Conservation (phyloP, 1,140 invertebrate genomes). For the Triops longicaudatus region DNA sequence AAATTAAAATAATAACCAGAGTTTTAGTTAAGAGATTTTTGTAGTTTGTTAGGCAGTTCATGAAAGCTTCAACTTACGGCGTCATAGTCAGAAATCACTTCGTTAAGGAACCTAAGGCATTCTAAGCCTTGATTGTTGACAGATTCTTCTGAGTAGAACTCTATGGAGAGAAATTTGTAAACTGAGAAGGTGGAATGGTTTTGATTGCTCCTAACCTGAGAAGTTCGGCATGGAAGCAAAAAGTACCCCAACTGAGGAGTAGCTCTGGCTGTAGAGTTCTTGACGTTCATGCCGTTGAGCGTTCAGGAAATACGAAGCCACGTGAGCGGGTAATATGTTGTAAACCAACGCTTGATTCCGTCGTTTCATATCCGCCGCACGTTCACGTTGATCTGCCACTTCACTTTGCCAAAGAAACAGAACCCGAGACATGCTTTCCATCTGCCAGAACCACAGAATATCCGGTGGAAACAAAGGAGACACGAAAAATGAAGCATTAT, state of each 20-base stretch:
- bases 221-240: constrained; percentile 95
- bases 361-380: constrained; percentile 71
- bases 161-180: constrained; percentile 43
- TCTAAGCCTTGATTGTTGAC: constrained; percentile 94
- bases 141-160: constrained; percentile 90
- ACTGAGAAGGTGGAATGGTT: neutral
- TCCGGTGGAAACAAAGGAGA: neutral
- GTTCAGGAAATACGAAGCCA: constrained; percentile 75
- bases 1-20: constrained; percentile 35
- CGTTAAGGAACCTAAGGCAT: constrained; percentile 90
- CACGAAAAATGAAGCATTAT: neutral
- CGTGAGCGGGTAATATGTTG: constrained; percentile 65
- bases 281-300: constrained; percentile 38
- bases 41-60: neutral
- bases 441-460: constrained; percentile 41
- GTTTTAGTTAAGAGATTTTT: neutral
- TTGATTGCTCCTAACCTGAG: constrained; percentile 48
- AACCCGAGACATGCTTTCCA: constrained; percentile 65
- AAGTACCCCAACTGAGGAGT: constrained; percentile 80
- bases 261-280: constrained; percentile 88
- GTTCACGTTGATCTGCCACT: constrained; percentile 69
- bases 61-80: constrained; percentile 53
- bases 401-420: constrained; percentile 64
- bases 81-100: constrained; percentile 97
- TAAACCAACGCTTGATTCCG: constrained; percentile 60